Conservation (phyloP, 2,113 vertebrate species). For the Dinomys branickii region DNA sequence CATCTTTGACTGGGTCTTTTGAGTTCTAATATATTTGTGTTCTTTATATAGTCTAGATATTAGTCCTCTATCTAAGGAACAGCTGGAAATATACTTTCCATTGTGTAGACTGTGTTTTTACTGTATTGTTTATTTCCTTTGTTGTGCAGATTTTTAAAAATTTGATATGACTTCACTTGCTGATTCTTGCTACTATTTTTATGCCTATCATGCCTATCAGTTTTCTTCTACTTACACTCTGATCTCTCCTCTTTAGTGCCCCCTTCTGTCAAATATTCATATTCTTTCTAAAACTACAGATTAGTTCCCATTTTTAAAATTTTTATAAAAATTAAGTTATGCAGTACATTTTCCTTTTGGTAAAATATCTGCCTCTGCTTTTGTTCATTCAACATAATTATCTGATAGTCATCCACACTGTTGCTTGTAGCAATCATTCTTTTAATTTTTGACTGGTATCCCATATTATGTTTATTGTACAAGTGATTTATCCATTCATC, state of each 20-base stretch:
- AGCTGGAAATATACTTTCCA: neutral
- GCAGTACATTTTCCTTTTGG: neutral
- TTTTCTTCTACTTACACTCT: neutral
- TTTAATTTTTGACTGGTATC: neutral
- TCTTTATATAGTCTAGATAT: neutral
- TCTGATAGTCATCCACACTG: neutral
- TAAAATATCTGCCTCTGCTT: neutral
- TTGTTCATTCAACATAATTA: neutral
- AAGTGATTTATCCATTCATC: neutral
- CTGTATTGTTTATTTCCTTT: neutral
- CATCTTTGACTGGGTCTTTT: neutral
- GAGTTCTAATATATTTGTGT: neutral
- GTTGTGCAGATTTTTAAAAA: neutral
- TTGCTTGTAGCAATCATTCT: neutral
- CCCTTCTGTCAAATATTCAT: neutral
- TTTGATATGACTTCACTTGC: neutral
- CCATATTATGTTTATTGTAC: neutral
- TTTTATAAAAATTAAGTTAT: conserved; percentile 2
- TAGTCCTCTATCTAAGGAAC: neutral
- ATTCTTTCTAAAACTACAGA: neutral
- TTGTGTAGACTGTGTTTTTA: neutral
- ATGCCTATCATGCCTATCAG: neutral
- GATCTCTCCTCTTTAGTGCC: neutral
- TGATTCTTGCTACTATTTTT: neutral
- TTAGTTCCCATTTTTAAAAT: neutral